These are phyloP conservation scores for Orchesella cincta DNA, from an alignment of 1,140 invertebrate species.

Conservation along the genomic window DNA sequence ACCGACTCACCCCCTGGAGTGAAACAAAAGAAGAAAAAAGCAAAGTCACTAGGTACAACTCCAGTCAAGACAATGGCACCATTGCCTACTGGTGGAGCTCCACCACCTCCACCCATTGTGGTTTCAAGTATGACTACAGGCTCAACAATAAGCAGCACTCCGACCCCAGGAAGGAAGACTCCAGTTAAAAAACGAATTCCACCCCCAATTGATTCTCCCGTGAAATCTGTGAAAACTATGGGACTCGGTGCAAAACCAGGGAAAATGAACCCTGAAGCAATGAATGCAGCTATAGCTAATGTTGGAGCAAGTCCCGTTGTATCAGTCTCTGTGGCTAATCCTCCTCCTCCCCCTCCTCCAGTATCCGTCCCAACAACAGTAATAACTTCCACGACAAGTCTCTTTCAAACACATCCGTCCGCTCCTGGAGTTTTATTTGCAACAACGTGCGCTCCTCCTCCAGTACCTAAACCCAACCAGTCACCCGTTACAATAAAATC, in stretches of 20 bases:
- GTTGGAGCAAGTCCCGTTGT: not conserved
- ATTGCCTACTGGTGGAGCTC: conserved; percentile 1
- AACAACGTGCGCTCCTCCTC: not conserved
- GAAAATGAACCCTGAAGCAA: conserved; percentile 21
- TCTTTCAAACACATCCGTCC: not conserved
- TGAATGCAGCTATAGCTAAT: conserved; percentile 9
- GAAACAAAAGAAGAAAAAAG: conserved; percentile 4
- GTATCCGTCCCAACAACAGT: not conserved
- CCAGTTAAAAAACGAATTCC: conserved; percentile 16
- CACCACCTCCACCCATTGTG: not conserved
- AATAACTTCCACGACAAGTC: not conserved
- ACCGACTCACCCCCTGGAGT: not conserved
- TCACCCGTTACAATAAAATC: not conserved
- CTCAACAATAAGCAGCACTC: not conserved
- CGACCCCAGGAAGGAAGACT: conserved; percentile 7
- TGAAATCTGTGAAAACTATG: not conserved
- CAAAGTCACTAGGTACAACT: not conserved
- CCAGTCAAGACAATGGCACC: conserved; percentile 9
- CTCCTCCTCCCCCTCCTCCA: not conserved
- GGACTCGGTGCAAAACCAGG: not conserved
- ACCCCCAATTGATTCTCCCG: conserved; percentile 12
- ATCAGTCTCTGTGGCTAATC: not conserved
- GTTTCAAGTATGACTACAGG: not conserved
- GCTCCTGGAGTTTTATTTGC: not conserved
- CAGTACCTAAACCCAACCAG: not conserved